These are phyloP conservation scores for Stercorarius parasiticus DNA, from an alignment of 2,113 vertebrate genomes.

Conservation along the genomic window DNA sequence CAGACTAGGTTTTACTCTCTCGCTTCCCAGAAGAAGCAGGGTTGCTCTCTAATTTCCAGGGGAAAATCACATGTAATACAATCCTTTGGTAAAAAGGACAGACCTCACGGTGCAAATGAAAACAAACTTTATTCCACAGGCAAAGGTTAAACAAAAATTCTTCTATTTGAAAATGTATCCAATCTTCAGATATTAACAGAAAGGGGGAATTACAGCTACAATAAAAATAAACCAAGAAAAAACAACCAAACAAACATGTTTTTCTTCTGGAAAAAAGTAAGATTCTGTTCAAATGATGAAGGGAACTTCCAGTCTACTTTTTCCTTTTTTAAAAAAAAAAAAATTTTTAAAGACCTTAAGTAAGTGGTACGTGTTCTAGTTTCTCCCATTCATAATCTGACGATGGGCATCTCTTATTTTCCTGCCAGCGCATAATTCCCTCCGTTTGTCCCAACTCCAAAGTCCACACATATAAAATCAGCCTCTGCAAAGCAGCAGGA, in stretches of 20 bases:
- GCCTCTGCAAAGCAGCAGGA: not conserved
- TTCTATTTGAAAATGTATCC: not conserved
- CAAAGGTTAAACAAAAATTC: not conserved
- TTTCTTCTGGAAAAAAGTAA: not conserved
- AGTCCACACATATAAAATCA: not conserved
- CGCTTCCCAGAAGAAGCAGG: not conserved
- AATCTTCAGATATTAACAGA: not conserved
- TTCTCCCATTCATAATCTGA: constrained; percentile 2
- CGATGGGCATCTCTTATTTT: not conserved
- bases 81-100: not conserved
- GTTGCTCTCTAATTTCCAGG: not conserved
- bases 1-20: not conserved
- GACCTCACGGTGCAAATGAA: not conserved
- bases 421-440: not conserved
- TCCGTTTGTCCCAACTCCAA: not conserved
- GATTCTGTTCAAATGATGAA: not conserved
- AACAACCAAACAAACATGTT: not conserved
- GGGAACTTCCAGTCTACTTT: not conserved
- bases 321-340: not conserved
- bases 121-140: not conserved
- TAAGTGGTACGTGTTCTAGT: not conserved
- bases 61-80: not conserved
- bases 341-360: not conserved
- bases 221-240: not conserved
- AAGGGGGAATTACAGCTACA: not conserved